Evolutionary conservation across 2,113 vertebrate genomes (phyloP).

Genomic region (Rissa tridactyla): DNA sequence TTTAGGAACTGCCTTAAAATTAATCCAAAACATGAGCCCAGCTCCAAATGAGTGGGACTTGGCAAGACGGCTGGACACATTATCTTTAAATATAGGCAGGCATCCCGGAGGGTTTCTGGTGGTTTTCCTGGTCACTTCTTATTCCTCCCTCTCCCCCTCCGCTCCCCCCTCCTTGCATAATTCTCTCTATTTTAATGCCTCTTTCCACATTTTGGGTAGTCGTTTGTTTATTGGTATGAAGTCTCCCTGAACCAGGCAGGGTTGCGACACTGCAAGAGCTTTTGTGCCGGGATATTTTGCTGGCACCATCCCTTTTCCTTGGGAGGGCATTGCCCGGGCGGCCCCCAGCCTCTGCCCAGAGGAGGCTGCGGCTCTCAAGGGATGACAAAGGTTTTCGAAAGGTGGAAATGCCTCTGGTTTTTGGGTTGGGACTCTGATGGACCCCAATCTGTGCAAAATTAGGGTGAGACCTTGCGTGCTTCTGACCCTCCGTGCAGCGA

Average conservation of each 20-base stretch:
- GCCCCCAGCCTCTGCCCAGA: neutral
- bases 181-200: slow-evolving; percentile 3
- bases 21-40: slow-evolving; percentile 47
- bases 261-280: neutral
- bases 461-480: neutral
- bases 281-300: neutral
- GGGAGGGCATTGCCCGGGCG: neutral
- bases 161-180: neutral
- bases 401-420: neutral
- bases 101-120: slow-evolving; percentile 45
- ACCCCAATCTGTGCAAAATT: neutral
- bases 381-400: neutral
- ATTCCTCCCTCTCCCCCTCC: neutral
- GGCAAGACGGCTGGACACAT: slow-evolving; percentile 33
- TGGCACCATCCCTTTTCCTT: neutral
- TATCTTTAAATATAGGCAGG: slow-evolving; percentile 58
- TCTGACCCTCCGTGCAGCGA: fast-evolving
- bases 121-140: slow-evolving; percentile 60
- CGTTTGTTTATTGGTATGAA: neutral
- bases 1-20: slow-evolving; percentile 52
- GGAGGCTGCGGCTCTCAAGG: neutral
- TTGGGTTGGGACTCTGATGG: neutral
- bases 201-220: slow-evolving; percentile 8
- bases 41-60: slow-evolving; percentile 48
- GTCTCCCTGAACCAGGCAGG: neutral